phyloP scores from a whole-genome alignment of 2,797 vertebrate genomes.

The Spheniscus humboldti region DNA sequence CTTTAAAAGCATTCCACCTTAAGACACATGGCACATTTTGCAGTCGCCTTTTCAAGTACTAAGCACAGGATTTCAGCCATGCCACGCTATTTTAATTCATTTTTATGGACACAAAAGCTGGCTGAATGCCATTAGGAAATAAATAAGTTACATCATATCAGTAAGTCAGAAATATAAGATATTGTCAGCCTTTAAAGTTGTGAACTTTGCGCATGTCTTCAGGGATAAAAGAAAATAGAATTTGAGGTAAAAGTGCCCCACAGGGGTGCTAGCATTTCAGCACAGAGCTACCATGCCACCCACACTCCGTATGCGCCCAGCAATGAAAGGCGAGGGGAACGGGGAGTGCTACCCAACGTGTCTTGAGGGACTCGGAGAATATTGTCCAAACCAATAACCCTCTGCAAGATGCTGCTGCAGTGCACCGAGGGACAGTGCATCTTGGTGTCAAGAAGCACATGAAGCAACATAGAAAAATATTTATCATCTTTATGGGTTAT shows the following conservation, averaged over 20 bases:
- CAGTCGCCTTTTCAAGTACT: background rate
- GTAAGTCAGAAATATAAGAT: background rate
- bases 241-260: background rate
- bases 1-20: background rate
- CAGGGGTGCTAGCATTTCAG: background rate
- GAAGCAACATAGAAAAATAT: background rate
- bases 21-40: background rate
- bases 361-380: background rate
- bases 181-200: background rate
- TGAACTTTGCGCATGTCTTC: background rate
- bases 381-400: background rate
- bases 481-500: background rate
- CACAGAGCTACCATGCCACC: background rate
- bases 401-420: background rate
- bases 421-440: background rate
- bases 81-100: background rate
- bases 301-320: accelerated
- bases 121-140: background rate
- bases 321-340: background rate
- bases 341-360: accelerated
- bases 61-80: background rate
- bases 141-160: background rate
- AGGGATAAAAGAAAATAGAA: background rate
- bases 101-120: background rate
- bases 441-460: background rate